These are phyloP conservation scores for Troides aeacus DNA, from an alignment of 2,888 invertebrate genomes.

Conservation along the genomic window DNA sequence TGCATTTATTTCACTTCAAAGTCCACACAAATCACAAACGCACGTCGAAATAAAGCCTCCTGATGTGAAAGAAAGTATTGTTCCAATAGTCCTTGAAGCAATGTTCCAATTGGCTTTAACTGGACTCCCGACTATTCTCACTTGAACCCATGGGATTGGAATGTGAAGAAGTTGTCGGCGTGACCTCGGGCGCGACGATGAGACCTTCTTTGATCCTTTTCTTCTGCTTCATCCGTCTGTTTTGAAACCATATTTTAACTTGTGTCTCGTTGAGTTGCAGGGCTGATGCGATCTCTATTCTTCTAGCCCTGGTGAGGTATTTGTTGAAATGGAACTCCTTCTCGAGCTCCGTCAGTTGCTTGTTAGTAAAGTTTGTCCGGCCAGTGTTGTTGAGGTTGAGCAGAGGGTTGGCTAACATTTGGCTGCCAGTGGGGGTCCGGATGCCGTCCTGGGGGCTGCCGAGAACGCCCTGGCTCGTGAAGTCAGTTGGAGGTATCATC, in stretches of 20 bases:
- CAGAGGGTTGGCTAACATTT: conserved; percentile 71
- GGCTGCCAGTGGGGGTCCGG: conserved; percentile 73
- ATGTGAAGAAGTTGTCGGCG: conserved; percentile 66
- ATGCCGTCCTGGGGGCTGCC: conserved; percentile 71
- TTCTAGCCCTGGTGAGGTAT: conserved; percentile 96
- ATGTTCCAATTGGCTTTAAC: conserved; percentile 51
- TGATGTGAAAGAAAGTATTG: conserved; percentile 7
- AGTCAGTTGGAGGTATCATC: conserved; percentile 79
- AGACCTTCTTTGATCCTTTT: conserved; percentile 97
- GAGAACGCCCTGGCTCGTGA: conserved; percentile 69
- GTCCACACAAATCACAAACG: conserved; percentile 34
- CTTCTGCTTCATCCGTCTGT: conserved; percentile 98
- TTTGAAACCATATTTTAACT: conserved; percentile 99
- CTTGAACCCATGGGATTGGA: conserved; percentile 77
- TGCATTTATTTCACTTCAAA: conserved; percentile 13
- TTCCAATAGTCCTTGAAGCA: conserved; percentile 26
- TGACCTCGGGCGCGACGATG: conserved; percentile 79
- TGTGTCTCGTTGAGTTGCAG: conserved; percentile 98
- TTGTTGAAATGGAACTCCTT: conserved; percentile 99
- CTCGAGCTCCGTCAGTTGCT: conserved; percentile 98
- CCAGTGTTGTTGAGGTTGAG: conserved; percentile 89
- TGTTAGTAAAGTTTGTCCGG: conserved; percentile 99
- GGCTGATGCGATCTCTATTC: conserved; percentile 98
- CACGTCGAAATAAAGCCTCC: conserved; percentile 21
- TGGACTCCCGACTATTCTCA: conserved; percentile 87